These are phyloP conservation scores for Trematomus loennbergii DNA, from an alignment of 2,113 vertebrate species.

Conservation along the genomic window DNA sequence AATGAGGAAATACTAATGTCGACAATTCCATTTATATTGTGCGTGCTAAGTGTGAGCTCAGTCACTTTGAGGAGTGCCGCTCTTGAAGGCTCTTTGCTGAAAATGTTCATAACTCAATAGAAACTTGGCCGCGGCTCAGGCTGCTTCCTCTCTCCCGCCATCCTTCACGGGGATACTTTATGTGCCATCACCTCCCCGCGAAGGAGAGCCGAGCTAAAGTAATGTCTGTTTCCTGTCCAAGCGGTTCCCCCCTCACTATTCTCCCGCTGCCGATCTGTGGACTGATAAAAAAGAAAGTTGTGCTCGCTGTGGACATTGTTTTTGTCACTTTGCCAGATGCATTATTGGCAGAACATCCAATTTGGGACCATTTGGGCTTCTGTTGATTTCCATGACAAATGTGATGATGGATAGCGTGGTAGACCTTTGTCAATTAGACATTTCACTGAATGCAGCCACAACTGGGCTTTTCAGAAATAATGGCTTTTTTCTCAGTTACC, in stretches of 20 bases:
- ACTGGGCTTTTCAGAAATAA: constrained; percentile 34
- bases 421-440: constrained; percentile 56
- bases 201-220: constrained; percentile 43
- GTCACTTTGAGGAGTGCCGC: constrained; percentile 62
- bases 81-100: constrained; percentile 65
- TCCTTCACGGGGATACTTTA: constrained; percentile 68
- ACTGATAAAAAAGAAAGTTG: constrained; percentile 28
- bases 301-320: constrained; percentile 8
- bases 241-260: constrained; percentile 19
- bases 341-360: constrained; percentile 60
- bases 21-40: constrained; percentile 64
- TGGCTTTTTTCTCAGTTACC: constrained; percentile 17
- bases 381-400: constrained; percentile 54
- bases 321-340: constrained; percentile 36
- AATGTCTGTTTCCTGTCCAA: constrained; percentile 65
- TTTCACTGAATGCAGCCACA: constrained; percentile 42
- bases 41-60: constrained; percentile 58
- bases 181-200: constrained; percentile 58
- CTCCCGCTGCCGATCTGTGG: constrained; percentile 3
- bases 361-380: constrained; percentile 39
- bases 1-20: constrained; percentile 59
- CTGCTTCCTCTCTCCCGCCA: constrained; percentile 51
- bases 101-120: constrained; percentile 71
- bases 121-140: constrained; percentile 68
- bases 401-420: constrained; percentile 46